Evolutionary conservation across 2,797 vertebrate genomes (phyloP).

Genomic region (Aratinga solstitialis): DNA sequence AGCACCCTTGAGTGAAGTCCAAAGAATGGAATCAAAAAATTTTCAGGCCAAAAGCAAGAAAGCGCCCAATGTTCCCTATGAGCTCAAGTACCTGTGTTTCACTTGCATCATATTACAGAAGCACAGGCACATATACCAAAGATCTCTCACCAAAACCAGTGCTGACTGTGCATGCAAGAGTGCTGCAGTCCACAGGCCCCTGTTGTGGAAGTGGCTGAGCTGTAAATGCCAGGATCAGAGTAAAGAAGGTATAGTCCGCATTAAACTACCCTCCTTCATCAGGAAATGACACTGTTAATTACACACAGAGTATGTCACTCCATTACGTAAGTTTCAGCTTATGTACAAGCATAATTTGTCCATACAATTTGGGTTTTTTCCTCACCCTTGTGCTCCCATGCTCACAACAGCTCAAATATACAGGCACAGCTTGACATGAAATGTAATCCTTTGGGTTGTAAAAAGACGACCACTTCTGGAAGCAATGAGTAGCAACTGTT

Average conservation of each 20-base stretch:
- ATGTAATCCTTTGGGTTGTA: neutral
- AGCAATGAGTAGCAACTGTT: conserved; percentile 51
- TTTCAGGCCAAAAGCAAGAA: neutral
- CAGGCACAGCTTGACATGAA: neutral
- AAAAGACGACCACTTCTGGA: neutral
- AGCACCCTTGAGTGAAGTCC: neutral
- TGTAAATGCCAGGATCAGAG: neutral
- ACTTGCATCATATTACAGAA: neutral
- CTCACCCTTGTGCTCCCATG: neutral
- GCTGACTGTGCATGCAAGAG: neutral
- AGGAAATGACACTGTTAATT: neutral
- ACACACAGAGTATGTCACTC: rapidly evolving
- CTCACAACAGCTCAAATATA: neutral
- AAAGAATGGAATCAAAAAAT: neutral
- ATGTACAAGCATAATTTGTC: neutral
- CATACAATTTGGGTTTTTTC: neutral
- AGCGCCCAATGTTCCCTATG: neutral
- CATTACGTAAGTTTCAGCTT: neutral
- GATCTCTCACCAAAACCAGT: neutral
- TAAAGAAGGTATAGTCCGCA: neutral
- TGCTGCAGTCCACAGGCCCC: neutral
- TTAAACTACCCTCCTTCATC: neutral
- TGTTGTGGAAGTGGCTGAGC: neutral
- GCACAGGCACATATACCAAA: neutral
- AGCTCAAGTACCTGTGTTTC: rapidly evolving